Conservation (phyloP, 2,113 vertebrate genomes). For the Notarius lentiginosus region DNA sequence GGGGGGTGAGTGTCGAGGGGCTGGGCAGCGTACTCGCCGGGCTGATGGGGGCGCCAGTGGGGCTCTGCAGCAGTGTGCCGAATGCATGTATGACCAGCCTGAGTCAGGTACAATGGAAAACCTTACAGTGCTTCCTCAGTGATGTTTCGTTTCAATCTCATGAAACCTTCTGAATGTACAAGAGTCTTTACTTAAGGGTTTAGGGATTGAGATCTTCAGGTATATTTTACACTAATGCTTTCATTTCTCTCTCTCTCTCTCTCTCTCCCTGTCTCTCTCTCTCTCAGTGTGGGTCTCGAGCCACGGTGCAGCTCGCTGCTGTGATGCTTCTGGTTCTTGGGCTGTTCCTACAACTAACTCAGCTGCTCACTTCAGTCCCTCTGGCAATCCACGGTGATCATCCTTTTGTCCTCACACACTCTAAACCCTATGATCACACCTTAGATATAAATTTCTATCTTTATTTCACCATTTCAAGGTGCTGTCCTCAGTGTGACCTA, state of each 20-base stretch:
- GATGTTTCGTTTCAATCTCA: background rate
- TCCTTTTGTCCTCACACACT: conserved; percentile 2
- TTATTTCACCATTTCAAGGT: conserved; percentile 62
- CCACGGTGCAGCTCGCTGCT: conserved; percentile 66
- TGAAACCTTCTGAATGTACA: background rate
- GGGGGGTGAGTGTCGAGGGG: conserved; percentile 78
- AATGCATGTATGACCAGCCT: conserved; percentile 72
- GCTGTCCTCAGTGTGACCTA: conserved; percentile 80
- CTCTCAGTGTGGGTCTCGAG: conserved; percentile 70
- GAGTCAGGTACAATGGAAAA: conserved; percentile 71
- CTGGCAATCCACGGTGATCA: conserved; percentile 74
- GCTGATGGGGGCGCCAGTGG: conserved; percentile 73
- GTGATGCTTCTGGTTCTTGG: conserved; percentile 72
- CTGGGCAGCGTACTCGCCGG: conserved; percentile 76
- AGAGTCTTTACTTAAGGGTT: background rate
- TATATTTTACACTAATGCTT: background rate
- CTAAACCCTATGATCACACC: background rate
- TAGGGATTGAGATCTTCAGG: background rate
- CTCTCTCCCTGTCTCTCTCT: background rate
- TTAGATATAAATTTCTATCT: background rate
- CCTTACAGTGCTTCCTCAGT: background rate
- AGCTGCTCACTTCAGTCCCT: conserved; percentile 73
- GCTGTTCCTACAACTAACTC: conserved; percentile 71
- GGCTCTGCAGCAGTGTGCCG: conserved; percentile 75
- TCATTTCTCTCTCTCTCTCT: background rate